Base-by-base conservation (phyloP, 2,113 vertebrate species). In the Triplophysa dalaica region DNA sequence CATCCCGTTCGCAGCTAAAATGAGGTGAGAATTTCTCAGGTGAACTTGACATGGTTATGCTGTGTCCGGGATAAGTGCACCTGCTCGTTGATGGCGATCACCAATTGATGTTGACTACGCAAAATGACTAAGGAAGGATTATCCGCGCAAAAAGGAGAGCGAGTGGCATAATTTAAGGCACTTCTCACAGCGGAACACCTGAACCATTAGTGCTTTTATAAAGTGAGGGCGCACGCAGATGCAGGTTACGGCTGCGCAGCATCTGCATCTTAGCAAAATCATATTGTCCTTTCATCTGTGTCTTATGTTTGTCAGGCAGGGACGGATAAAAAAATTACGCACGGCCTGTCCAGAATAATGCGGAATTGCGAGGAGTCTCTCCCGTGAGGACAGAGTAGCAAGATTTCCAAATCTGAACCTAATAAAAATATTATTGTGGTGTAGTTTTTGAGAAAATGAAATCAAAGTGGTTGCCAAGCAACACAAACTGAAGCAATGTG, bases 41-140 rank as follows among this genome's bases (percentile, higher is more conserved):
- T 50, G 43, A 64, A 73, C 21, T 65, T 58, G n/a, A 58, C n/a
- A 58, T 58, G 19, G 14, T 14, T 52, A 6, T 16, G 17, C 52
- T 12, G 17, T 16, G 22, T 72, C 70, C 14, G 38, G 63, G 66
- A 68, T 62, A 73, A 72, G 26, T 82, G 68, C 33, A 72, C 61
- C 38, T 41, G n/a, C 41, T 29, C 26, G 14, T 80, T 64, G 56
- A 82, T 77, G 70, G 22, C 13, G 63, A 82, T 73, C 41, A 45
- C 24, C 54, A 26, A 82, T 65, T 80, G 73, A 80, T 77, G 77
- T 80, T 80, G 72, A 76, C 52, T 70, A 48, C 50, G 67, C n/a
- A 66, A 60, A 79, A 70, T 41, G 38, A 33, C 63, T 78, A 80
- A 78, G 45, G 9, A 68, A 38, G 13, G 45, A 26, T 61, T 76